Evolutionary conservation across 2,888 invertebrate species (phyloP).

Genomic region (Omphaloscelis lunosa): DNA sequence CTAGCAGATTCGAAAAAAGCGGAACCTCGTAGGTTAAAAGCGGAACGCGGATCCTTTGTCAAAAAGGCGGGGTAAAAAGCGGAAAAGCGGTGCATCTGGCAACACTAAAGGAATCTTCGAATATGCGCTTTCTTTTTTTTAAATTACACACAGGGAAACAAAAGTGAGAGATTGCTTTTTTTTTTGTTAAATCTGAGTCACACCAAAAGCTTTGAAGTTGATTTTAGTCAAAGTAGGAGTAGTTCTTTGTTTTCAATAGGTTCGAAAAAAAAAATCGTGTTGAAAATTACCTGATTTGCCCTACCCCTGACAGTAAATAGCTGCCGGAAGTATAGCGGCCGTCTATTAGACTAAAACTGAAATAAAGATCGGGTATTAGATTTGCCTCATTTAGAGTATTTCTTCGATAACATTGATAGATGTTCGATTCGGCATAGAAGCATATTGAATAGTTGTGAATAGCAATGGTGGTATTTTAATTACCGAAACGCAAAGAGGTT

Average conservation of each 20-base stretch:
- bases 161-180: background rate
- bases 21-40: too few species aligned
- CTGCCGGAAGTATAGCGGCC: background rate
- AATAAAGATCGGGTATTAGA: background rate
- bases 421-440: background rate
- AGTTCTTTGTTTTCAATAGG: background rate
- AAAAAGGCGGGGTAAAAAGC: too few species aligned
- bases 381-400: background rate
- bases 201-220: background rate
- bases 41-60: too few species aligned
- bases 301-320: background rate
- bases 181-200: background rate
- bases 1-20: too few species aligned
- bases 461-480: background rate
- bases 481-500: background rate
- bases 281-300: background rate
- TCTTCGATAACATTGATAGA: background rate
- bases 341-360: background rate
- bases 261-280: too few species aligned
- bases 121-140: conserved; percentile 5
- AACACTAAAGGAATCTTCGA: conserved; percentile 5
- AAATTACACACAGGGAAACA: background rate
- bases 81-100: too few species aligned
- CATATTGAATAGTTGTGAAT: background rate
- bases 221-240: background rate